Base-by-base conservation (phyloP, 1,140 invertebrate genomes). In the Andrena cerasifolii region DNA sequence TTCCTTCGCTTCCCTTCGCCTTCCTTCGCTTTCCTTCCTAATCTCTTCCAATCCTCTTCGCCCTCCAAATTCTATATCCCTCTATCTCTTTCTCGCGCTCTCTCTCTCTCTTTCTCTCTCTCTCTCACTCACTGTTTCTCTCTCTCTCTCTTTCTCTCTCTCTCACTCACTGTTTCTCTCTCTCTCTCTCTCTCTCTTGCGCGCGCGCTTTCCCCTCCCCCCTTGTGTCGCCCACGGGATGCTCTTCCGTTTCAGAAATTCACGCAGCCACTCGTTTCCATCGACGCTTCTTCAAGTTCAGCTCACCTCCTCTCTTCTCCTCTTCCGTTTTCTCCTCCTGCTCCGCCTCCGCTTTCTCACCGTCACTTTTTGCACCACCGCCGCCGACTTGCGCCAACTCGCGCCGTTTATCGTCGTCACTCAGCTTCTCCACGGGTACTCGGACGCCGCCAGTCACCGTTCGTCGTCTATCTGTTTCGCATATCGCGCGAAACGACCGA, bases 1-100 rank as follows among this genome's bases (percentile, higher is more conserved):
- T 33, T n/a, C 40, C 54, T 75, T n/a, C n/a, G 26, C 21, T 68
- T 66, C 28, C n/a, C 28, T 75, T 8, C 56, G 66, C 76, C 5
- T 40, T 31, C 28, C 8, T 14, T 21, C 16, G n/a, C n/a, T n/a
- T 18, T 53, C 45, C 49, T 54, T 58, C 28, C n/a, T 63, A 2
- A 49, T 71, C 56, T 79, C 33, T 72, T 51, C 6, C 0, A 8
- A 51, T 40, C 36, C 10, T 40, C 36, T 40, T n/a, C n/a, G n/a
- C n/a, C n/a, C 36, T 40, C 36, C 10, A 40, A n/a, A n/a, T n/a
- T 40, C 36, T 40, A 3, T 40, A 40, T 40, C 36, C 10, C 28
- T 36, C 2, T 66, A 61, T 63, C 59, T 31, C 51, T 40, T n/a
- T 47, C 21, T 62, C 16, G 21, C 63, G 33, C 14, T n/a, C 63